A percentile compares a stretch with the other conserved stretches of the same genome.
phyloP scores from a whole-genome alignment of 2,888 invertebrate genomes.

The Cryptophagus acutangulus region DNA sequence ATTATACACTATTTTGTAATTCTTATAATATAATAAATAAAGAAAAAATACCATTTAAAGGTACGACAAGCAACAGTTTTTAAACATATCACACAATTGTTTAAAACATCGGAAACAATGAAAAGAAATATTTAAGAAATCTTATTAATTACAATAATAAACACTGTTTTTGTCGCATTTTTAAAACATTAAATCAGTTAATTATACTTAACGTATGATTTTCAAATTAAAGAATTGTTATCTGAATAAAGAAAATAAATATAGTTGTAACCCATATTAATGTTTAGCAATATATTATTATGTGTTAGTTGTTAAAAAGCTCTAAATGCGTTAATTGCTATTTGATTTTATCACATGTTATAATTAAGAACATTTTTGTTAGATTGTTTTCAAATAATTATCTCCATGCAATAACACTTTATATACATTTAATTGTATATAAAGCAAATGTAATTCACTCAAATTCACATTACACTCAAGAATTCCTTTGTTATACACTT shows the following conservation, averaged over 20 bases:
- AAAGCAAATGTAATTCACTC: slow-evolving; percentile 2
- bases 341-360: slow-evolving; percentile 30
- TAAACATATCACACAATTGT: slow-evolving; percentile 23
- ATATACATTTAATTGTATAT: not conserved
- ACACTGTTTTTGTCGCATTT: slow-evolving; percentile 16
- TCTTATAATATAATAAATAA: slow-evolving; percentile 8
- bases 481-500: too few relatives aligned
- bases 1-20: slow-evolving; percentile 10
- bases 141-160: slow-evolving; percentile 8
- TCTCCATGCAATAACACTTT: not conserved
- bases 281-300: slow-evolving; percentile 44
- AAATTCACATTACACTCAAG: slow-evolving; percentile 1
- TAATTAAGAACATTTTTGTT: too few relatives aligned
- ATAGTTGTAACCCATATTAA: slow-evolving; percentile 36
- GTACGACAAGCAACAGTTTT: slow-evolving; percentile 19
- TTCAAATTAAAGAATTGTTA: too few relatives aligned
- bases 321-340: slow-evolving; percentile 32
- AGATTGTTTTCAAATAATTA: slow-evolving; percentile 11
- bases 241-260: slow-evolving; percentile 8
- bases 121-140: too few relatives aligned
- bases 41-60: too few relatives aligned
- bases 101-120: slow-evolving; percentile 21
- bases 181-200: too few relatives aligned
- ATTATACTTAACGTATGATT: too few relatives aligned
- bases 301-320: slow-evolving; percentile 41